These are phyloP conservation scores for Lacerta bilineata DNA, from an alignment of 2,797 vertebrate genomes.

Conservation along the genomic window DNA sequence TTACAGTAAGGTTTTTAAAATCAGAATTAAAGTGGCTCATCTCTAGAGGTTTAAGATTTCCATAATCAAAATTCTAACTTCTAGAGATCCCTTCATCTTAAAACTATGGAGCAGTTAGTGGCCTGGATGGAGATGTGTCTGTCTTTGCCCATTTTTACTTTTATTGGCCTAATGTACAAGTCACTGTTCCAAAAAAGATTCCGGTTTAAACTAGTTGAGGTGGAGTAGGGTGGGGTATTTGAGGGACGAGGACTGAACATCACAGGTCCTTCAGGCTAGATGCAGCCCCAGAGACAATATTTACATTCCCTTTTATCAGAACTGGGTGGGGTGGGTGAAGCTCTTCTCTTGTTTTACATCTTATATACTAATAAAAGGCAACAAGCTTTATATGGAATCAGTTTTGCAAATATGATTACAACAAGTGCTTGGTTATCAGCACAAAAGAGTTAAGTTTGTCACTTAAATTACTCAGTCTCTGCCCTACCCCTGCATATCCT, in stretches of 20 bases:
- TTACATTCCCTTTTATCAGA: not conserved
- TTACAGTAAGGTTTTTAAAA: not conserved
- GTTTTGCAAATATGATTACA: not conserved
- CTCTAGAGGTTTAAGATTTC: not conserved
- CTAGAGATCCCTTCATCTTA: not conserved
- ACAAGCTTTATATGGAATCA: not conserved
- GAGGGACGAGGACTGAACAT: not conserved
- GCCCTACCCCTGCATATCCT: not conserved
- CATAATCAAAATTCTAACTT: slow-evolving; percentile 1
- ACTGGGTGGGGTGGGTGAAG: not conserved
- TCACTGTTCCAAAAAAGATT: not conserved
- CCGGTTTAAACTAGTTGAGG: slow-evolving; percentile 19
- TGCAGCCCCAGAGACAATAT: not conserved
- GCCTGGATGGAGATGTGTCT: not conserved
- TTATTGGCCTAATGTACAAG: slow-evolving; percentile 5
- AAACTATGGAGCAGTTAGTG: not conserved
- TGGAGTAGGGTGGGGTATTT: no score
- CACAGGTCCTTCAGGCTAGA: not conserved
- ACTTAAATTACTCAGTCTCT: not conserved
- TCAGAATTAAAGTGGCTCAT: not conserved
- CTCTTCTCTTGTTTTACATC: no score
- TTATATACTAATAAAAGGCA: slow-evolving; percentile 6
- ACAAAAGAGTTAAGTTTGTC: not conserved
- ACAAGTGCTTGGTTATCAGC: slow-evolving; percentile 18
- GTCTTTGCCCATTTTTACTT: not conserved